These are phyloP conservation scores for Esox lucius DNA, from an alignment of 2,797 vertebrate species.

Conservation along the genomic window DNA sequence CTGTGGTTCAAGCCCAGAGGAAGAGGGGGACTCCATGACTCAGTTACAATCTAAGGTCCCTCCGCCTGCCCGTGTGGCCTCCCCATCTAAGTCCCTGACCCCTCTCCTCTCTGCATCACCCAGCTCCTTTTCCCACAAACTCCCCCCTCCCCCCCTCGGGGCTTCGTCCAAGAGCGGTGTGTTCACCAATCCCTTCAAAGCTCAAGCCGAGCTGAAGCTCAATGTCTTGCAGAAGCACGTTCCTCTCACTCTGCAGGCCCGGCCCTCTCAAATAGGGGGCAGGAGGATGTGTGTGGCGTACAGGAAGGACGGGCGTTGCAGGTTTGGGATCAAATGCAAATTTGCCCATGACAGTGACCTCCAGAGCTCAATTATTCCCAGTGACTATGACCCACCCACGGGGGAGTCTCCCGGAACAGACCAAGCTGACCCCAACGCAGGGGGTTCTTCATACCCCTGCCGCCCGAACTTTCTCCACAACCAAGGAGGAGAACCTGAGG, in stretches of 20 bases:
- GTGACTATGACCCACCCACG: conserved; percentile 12
- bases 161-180: conserved; percentile 68
- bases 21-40: conserved; percentile 28
- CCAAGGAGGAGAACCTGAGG: conserved; percentile 38
- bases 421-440: neutral
- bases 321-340: conserved; percentile 82
- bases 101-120: conserved; percentile 13
- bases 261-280: conserved; percentile 74
- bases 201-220: conserved; percentile 72
- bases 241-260: conserved; percentile 75
- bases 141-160: conserved; percentile 67
- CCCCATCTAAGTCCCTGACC: neutral
- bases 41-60: neutral
- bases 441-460: conserved; percentile 9
- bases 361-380: conserved; percentile 48
- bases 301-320: conserved; percentile 78
- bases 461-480: conserved; percentile 15
- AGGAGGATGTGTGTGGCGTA: conserved; percentile 76
- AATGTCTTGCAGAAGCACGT: conserved; percentile 80
- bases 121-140: conserved; percentile 39
- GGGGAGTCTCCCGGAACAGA: conserved; percentile 17
- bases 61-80: neutral
- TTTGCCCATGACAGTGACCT: conserved; percentile 82
- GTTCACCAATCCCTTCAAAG: conserved; percentile 80
- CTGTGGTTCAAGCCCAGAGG: conserved; percentile 52